Evolutionary conservation across 1,140 invertebrate genomes (phyloP), one percentile per base, ranked within the genome.

Genomic region (Procambarus clarkii): DNA sequence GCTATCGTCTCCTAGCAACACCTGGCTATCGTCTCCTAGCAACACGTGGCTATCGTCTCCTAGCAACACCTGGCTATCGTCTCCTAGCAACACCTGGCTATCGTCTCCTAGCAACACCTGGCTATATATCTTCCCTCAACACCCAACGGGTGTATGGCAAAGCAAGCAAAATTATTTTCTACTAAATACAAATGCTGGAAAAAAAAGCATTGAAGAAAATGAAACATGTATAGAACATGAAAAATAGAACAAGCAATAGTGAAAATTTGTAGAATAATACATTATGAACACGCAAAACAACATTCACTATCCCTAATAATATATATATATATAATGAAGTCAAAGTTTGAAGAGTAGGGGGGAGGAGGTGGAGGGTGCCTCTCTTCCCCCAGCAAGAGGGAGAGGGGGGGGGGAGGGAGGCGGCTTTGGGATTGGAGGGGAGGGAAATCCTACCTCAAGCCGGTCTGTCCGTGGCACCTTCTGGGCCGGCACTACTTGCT

Each of bases 381-480:
- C 3, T 15, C 8, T 9, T 7, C 34, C 3, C 45, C 5, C 7
- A 7, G 13, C 5, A 13, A 18, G 2, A 45, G 45, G 60, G 80
- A 45, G 77, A 24, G 18, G 50, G 21, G 18, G 7, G 60, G 86
- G 58, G 34, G 58, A 79, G 24, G 74, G 50, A 24, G 46, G 50
- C 18, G 21, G 58, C 7, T 44, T 8, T 34, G 45, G 84, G 1
- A n/a, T 48, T 18, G 18, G 11, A 4, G 46, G 71, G 13, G 80
- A 48, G 34, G 64, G 15, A 77, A 45, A 34, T 34, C 96, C 96
- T 97, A 99, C 98, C 98, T 99, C 98, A 95, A 99, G 97, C 95
- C 98, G 96, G 95, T 99, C 98, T 94, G 98, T 98, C 94, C 98
- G 96, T 92, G 97, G 97, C 96, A 98, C 96, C 96, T 99, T 99